Conservation (phyloP, 2,113 vertebrate genomes). For the Delphinus delphis region DNA sequence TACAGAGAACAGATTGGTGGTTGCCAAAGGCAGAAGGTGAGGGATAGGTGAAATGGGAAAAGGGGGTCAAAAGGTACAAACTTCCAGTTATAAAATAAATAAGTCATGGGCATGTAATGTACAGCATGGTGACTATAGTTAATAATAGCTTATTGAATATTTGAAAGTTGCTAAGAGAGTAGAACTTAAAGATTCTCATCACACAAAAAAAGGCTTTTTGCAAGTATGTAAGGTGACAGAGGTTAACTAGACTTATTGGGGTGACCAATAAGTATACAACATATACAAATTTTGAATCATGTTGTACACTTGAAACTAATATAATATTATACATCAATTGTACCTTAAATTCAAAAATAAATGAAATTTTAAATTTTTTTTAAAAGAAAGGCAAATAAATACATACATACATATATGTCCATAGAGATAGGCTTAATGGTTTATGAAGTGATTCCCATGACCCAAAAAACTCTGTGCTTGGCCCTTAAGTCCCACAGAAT, state of each 20-base stretch:
- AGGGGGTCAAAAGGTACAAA: not conserved
- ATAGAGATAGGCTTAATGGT: not conserved
- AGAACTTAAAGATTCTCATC: not conserved
- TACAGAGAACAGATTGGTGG: not conserved
- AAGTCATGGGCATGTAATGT: not conserved
- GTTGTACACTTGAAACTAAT: not conserved
- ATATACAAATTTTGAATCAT: not conserved
- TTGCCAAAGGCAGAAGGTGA: not conserved
- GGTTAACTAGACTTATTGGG: not conserved
- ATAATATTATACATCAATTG: not conserved
- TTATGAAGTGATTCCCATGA: not conserved
- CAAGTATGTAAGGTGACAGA: not conserved
- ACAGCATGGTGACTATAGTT: not conserved
- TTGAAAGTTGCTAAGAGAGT: not conserved
- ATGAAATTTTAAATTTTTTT: not conserved
- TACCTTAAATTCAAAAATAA: not conserved
- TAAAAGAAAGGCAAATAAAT: not conserved
- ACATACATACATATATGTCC: not conserved
- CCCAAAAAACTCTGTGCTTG: not conserved
- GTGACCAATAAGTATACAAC: not conserved
- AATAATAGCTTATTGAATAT: not conserved
- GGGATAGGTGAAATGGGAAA: not conserved
- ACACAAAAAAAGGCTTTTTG: not conserved
- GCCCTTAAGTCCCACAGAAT: not conserved
- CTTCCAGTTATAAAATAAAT: not conserved